Conservation (phyloP, 2,888 invertebrate genomes). For the Calephelis perditalis region DNA sequence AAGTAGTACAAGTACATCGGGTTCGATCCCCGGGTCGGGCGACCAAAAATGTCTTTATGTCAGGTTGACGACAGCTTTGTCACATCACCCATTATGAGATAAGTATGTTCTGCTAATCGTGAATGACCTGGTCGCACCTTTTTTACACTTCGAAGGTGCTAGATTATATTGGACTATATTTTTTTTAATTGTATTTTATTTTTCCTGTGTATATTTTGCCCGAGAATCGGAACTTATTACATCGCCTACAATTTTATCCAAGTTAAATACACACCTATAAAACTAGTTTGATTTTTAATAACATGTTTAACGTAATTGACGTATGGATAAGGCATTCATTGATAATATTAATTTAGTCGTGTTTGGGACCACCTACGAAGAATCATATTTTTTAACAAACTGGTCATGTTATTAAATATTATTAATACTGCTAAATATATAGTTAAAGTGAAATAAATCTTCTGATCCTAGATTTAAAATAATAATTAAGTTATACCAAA, state of each 20-base stretch:
- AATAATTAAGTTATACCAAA: no score
- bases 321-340: not conserved
- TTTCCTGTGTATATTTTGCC: not conserved
- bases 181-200: no score
- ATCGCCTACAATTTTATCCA: not conserved
- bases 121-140: no score
- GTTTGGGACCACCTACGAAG: slow-evolving; percentile 8
- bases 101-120: no score
- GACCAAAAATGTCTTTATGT: no score
- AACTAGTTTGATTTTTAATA: slow-evolving; percentile 9
- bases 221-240: not conserved
- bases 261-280: not conserved
- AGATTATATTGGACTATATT: no score
- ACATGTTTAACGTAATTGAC: slow-evolving; percentile 6
- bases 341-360: slow-evolving; percentile 1
- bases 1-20: no score
- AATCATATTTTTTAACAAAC: not conserved
- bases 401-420: slow-evolving; percentile 2
- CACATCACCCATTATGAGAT: no score
- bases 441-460: not conserved
- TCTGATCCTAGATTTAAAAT: not conserved
- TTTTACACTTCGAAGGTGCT: no score
- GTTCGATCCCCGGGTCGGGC: no score
- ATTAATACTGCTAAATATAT: not conserved
- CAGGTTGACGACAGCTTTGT: no score